These are phyloP conservation scores for Rafetus swinhoei DNA, from an alignment of 2,113 vertebrate genomes.

Conservation along the genomic window DNA sequence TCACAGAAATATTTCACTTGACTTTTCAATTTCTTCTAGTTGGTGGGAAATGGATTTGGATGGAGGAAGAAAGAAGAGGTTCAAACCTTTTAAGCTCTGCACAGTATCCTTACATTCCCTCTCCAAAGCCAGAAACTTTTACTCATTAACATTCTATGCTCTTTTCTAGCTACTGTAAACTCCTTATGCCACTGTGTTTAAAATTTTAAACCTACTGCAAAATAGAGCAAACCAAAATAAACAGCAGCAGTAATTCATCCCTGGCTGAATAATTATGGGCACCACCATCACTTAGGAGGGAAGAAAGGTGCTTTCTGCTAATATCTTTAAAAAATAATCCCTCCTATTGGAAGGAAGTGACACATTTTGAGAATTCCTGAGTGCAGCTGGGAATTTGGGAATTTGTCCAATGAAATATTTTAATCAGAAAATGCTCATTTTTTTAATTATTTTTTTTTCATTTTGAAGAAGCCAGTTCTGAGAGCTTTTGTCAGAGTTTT, in stretches of 20 bases:
- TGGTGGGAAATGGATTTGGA: neutral
- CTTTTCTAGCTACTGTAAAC: neutral
- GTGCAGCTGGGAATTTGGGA: neutral
- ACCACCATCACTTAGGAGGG: neutral
- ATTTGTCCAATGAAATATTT: neutral
- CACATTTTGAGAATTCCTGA: neutral
- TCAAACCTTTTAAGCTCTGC: neutral
- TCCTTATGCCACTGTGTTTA: neutral
- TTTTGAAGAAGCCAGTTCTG: neutral
- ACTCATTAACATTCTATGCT: neutral
- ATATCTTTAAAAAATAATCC: neutral
- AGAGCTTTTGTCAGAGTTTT: neutral
- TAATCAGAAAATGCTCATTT: neutral
- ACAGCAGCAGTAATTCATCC: neutral
- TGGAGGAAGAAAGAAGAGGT: neutral
- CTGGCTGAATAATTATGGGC: neutral
- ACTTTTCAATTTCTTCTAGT: neutral
- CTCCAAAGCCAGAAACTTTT: neutral
- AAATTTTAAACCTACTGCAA: neutral
- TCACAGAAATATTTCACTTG: neutral
- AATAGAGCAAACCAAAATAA: neutral
- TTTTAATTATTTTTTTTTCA: neutral
- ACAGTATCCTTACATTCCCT: neutral
- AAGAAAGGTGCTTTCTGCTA: neutral
- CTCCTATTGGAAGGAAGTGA: neutral